Evolutionary conservation across 2,888 invertebrate genomes (phyloP), one percentile per base, ranked within the genome.

Genomic region (Chironomus riparius): DNA sequence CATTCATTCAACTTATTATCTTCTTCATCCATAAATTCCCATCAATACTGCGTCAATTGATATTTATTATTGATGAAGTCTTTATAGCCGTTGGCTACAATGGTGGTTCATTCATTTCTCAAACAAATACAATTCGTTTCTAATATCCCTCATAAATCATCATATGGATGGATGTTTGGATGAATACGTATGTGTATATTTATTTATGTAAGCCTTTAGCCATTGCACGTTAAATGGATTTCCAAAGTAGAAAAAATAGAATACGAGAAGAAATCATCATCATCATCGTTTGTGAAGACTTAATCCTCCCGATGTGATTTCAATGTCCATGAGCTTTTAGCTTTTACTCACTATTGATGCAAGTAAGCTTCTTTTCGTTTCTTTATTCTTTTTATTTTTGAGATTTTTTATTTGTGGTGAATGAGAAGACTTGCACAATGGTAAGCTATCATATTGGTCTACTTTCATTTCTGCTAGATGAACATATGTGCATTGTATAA

Each of bases 1-100:
- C n/a, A 6, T 56, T 7, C 56, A 18, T 56, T 50, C 56, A 38
- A 38, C 38, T 38, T 38, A 56, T 56, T 56, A 56, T 56, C 15
- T 56, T 15, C 56, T 56, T 56, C n/a, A 56, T 18, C 56, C 18
- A 56, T 38, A 10, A 38, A 38, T 38, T 38, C 38, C 38, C 56
- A 56, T 56, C 38, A 56, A 18, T n/a, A 56, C 18, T 56, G 56
- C 56, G 56, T 56, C 15, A 18, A 56, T 56, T 56, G 56, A 56
- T 70, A 56, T 72, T 72, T 62, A 72, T 72, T 72, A 72, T 72
- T 72, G 72, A 72, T 61, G 72, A 56, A 72, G 50, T 47, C 21
- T 62, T 71, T 50, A 61, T 61, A 15, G 28, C 72, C 61, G 72
- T 24, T 38, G 47, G 72, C 61, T 61, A 61, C 72, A 72, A 72